These are phyloP conservation scores for Bicyclus anynana DNA, from an alignment of 1,140 invertebrate genomes.

Conservation along the genomic window DNA sequence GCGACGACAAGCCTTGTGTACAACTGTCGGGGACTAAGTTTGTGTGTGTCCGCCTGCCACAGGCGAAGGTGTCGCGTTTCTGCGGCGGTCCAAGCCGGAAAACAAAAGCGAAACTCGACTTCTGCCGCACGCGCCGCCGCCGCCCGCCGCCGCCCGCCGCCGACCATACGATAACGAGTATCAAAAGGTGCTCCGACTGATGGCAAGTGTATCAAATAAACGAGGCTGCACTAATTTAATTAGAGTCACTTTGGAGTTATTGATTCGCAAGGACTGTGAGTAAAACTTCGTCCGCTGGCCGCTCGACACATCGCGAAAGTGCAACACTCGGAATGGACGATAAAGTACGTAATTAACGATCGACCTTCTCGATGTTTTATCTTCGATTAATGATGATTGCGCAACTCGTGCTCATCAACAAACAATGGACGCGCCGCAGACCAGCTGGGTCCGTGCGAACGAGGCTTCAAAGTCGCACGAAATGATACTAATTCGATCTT, in stretches of 20 bases:
- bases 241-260: background rate
- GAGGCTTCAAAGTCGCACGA: constrained; percentile 43
- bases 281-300: background rate
- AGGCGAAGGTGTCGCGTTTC: background rate
- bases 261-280: constrained; percentile 9
- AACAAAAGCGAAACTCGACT: background rate
- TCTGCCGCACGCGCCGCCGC: background rate
- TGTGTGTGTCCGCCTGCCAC: background rate
- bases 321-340: background rate
- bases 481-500: constrained; percentile 60
- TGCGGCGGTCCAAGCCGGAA: background rate
- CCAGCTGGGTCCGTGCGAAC: constrained; percentile 24
- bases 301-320: background rate
- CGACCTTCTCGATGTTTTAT: background rate
- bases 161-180: background rate
- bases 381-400: background rate
- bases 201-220: background rate
- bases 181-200: background rate
- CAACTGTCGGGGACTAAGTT: background rate
- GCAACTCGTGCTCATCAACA: background rate
- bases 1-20: background rate
- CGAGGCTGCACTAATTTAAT: constrained; percentile 4
- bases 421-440: constrained; percentile 23
- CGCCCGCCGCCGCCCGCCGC: too few relatives aligned
- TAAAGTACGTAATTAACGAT: background rate